Evolutionary conservation across 2,888 invertebrate species (phyloP).

Genomic region (Lepetodrilus schrolli): DNA sequence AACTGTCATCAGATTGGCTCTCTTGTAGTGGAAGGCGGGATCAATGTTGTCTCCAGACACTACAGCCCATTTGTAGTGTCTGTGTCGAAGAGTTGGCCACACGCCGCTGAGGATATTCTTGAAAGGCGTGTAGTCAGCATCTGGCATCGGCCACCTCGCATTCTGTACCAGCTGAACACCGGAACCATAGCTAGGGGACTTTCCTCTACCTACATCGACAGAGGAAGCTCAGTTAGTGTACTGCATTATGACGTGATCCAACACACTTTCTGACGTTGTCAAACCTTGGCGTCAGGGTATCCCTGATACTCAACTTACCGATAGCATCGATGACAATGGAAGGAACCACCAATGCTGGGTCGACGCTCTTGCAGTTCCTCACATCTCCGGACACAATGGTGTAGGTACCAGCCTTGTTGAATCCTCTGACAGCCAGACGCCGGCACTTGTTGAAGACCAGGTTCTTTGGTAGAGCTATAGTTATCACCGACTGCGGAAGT

Average conservation of each 20-base stretch:
- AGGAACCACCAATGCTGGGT: conserved; percentile 41
- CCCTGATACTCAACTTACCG: conserved; percentile 23
- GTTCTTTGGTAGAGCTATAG: conserved; percentile 28
- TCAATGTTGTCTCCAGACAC: neutral
- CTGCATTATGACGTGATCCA: too few species aligned
- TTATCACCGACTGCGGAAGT: conserved; percentile 39
- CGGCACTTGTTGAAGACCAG: conserved; percentile 44
- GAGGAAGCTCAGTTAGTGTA: too few species aligned
- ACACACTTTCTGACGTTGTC: too few species aligned
- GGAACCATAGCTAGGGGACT: conserved; percentile 8
- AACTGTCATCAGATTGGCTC: neutral
- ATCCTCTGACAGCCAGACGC: conserved; percentile 40
- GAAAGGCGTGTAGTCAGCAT: conserved; percentile 44
- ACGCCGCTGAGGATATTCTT: conserved; percentile 39
- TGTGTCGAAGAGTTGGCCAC: conserved; percentile 39
- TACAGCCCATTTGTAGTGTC: conserved; percentile 39
- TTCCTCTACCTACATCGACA: conserved; percentile 14
- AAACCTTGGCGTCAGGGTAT: neutral
- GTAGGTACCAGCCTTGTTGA: conserved; percentile 43
- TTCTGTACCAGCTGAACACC: conserved; percentile 23
- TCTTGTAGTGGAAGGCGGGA: neutral
- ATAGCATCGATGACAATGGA: conserved; percentile 43
- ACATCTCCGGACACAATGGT: conserved; percentile 38
- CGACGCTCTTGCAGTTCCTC: conserved; percentile 41
- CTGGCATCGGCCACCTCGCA: conserved; percentile 22